phyloP scores from a whole-genome alignment of 2,888 invertebrate genomes.

The Empis stercorea region DNA sequence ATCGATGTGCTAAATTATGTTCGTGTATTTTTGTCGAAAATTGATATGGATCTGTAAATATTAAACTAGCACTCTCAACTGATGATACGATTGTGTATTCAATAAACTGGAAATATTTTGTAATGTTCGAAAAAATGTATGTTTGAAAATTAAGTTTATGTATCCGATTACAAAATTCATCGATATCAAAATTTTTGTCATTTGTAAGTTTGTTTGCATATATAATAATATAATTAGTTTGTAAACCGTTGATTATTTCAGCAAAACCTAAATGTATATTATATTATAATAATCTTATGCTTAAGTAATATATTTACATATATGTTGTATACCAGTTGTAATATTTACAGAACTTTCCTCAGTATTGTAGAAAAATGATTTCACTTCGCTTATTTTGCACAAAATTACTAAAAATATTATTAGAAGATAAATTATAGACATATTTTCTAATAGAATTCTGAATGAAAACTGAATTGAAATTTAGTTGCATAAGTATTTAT shows the following conservation, averaged over 20 bases:
- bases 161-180: constrained; percentile 28
- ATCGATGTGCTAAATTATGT: constrained; percentile 24
- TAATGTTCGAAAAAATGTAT: constrained; percentile 27
- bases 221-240: constrained; percentile 25
- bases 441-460: too few species aligned
- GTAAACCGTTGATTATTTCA: constrained; percentile 29
- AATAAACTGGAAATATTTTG: constrained; percentile 27
- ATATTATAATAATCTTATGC: too few species aligned
- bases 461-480: too few species aligned
- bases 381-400: too few species aligned
- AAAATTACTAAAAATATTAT: too few species aligned
- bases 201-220: constrained; percentile 12
- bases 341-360: too few species aligned
- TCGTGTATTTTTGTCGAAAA: constrained; percentile 23
- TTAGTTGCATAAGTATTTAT: too few species aligned
- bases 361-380: too few species aligned
- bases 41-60: constrained; percentile 27
- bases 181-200: constrained; percentile 18
- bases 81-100: constrained; percentile 26
- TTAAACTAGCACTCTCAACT: constrained; percentile 30
- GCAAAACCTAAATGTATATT: constrained; percentile 22
- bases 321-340: too few species aligned
- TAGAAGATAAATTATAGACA: too few species aligned
- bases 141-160: constrained; percentile 26
- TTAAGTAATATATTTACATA: too few species aligned